A percentile compares a stretch with the other conserved stretches of the same genome.
phyloP scores from a whole-genome alignment of 2,888 invertebrate species.

The Hypomecis atomaria region DNA sequence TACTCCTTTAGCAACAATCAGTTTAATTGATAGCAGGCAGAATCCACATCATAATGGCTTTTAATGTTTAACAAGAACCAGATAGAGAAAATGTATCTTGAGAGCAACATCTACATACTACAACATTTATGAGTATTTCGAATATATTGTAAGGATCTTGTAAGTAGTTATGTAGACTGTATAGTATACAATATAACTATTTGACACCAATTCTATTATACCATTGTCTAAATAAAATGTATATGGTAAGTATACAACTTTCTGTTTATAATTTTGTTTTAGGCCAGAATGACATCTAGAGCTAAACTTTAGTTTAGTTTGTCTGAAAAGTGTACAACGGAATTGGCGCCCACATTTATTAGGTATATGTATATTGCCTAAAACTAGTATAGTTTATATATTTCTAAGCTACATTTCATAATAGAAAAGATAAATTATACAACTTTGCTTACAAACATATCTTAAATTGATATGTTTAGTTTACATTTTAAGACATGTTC shows the following conservation, averaged over 20 bases:
- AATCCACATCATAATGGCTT: background rate
- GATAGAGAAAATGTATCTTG: constrained; percentile 1
- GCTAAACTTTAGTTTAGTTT: background rate
- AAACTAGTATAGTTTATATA: constrained; percentile 13
- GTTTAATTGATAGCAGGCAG: background rate
- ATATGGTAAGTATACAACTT: background rate
- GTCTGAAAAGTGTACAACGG: background rate
- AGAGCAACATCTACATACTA: constrained; percentile 6
- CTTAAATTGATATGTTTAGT: too few species aligned
- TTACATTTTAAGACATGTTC: too few species aligned
- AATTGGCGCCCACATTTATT: background rate
- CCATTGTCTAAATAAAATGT: background rate
- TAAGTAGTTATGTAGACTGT: background rate
- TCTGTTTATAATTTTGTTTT: background rate
- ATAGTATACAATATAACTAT: background rate
- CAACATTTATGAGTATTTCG: constrained; percentile 6
- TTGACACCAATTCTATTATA: background rate
- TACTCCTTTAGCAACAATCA: background rate
- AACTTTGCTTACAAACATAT: too few species aligned
- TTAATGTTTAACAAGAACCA: background rate
- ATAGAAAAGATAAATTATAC: constrained; percentile 10
- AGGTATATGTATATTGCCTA: constrained; percentile 13
- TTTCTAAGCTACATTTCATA: constrained; percentile 20
- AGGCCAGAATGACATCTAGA: background rate
- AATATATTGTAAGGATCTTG: constrained; percentile 20